A percentile compares a stretch with the other conserved stretches of the same genome.
Conservation (phyloP, 2,797 vertebrate species). For the Lepilemur septentrionalis region DNA sequence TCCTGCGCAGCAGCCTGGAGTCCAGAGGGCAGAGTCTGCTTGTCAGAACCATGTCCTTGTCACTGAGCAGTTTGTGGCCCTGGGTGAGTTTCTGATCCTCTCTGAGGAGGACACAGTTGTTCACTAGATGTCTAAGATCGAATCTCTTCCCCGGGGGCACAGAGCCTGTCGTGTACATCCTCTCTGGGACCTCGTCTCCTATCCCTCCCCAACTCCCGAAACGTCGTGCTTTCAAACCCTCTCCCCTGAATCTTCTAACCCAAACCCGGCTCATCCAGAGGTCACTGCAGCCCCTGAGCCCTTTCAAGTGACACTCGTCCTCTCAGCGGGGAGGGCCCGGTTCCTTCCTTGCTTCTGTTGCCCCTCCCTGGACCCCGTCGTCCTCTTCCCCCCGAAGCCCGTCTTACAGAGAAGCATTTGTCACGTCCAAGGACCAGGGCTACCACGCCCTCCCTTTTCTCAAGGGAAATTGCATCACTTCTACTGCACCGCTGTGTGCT, state of each 20-base stretch:
- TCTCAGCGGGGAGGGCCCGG: rapidly evolving
- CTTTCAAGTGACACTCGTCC: no score
- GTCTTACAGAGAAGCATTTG: background rate
- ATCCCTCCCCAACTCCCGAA: rapidly evolving
- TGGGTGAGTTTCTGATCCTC: background rate
- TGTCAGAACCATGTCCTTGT: rapidly evolving
- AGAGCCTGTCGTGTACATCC: rapidly evolving
- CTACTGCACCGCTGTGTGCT: background rate
- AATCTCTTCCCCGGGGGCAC: rapidly evolving
- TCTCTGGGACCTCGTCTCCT: background rate
- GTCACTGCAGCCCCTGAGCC: background rate
- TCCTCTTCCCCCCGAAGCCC: background rate
- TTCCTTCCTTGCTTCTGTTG: background rate
- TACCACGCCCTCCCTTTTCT: background rate
- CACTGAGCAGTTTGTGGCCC: background rate
- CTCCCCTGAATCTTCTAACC: background rate
- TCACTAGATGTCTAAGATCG: background rate
- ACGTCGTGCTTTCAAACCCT: background rate
- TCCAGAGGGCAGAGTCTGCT: background rate
- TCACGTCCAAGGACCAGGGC: background rate
- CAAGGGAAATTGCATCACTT: background rate
- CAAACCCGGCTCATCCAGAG: background rate
- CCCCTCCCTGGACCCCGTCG: background rate
- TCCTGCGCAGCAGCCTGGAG: no score
- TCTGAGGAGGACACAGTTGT: background rate